phyloP scores from a whole-genome alignment of 2,113 vertebrate genomes.

The Numenius arquata region DNA sequence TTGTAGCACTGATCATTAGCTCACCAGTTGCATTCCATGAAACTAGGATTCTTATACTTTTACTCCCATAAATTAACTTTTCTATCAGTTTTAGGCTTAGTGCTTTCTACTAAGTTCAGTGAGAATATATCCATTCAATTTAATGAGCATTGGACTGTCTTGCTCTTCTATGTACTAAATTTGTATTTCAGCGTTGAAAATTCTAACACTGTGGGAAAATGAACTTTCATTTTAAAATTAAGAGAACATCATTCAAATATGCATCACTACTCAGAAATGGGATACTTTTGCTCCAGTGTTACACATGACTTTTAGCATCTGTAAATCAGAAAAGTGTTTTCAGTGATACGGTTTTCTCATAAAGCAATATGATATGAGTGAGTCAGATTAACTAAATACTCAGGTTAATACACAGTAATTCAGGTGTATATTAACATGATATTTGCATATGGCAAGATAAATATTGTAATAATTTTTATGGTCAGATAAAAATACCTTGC shows the following conservation, averaged over 20 bases:
- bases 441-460: not conserved
- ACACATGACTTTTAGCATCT: not conserved
- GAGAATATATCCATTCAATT: not conserved
- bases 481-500: not conserved
- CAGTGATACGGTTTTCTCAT: not conserved
- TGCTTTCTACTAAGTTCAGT: not conserved
- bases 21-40: not conserved
- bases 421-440: not conserved
- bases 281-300: not conserved
- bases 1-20: not conserved
- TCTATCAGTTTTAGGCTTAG: not conserved
- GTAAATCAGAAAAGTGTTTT: not conserved
- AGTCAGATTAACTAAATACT: not conserved
- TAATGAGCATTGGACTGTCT: not conserved
- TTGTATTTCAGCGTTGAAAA: not conserved
- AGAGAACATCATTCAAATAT: not conserved
- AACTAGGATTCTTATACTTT: not conserved
- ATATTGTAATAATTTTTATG: accelerated
- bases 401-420: not conserved
- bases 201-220: not conserved
- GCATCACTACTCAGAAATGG: not conserved
- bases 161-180: not conserved
- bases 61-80: not conserved
- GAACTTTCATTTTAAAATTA: not conserved
- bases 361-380: not conserved